Evolutionary conservation across 2,113 vertebrate genomes (phyloP), one percentile per base, ranked within the genome.

Genomic region (Notothenia coriiceps): DNA sequence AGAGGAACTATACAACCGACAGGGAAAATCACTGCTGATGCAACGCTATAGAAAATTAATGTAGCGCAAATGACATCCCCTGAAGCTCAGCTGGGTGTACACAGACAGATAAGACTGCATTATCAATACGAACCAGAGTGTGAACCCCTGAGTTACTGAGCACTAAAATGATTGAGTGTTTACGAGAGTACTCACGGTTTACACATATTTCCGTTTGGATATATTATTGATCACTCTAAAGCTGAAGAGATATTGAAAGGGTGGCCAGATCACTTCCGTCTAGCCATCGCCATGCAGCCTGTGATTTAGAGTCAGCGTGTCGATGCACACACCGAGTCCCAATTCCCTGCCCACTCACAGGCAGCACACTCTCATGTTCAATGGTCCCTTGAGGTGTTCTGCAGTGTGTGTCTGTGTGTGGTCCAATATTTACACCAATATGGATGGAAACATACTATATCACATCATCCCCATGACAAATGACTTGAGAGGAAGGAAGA

Each of bases 281-380:
- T 46, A 13, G 62, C 55, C 20, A 14, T 1, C 33, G 73, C 74
- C 80, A 68, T 12, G 67, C 80, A 66, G 68, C 70, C 33, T 65
- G 47, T 77, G 70, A 85, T 87, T 86, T 78, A 85, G 54, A 74
- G 76, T 57, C 77, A 54, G 64, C 29, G 25, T 70, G 77, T 89
- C 51, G 52, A 87, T 79, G 54, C 77, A 82, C 77, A 92, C 83
- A 86, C 84, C 80, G 84, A 88, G 79, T 87, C 91, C 87, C 88
- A 89, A 90, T 85, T 90, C 87, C 84, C 89, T 33, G 56, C 84
- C 78, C 86, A 92, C 87, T 92, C 88, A 9, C 74, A 73, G 64
- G 70, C 69, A 71, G 6, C 25, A 52, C 75, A 67, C 72, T 74
- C 72, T 74, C 64, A 52, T 82, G 77, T 79, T 82, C 90, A 68